These are phyloP conservation scores for Drosophila sproati DNA, from an alignment of 1,140 invertebrate genomes.

Conservation along the genomic window DNA sequence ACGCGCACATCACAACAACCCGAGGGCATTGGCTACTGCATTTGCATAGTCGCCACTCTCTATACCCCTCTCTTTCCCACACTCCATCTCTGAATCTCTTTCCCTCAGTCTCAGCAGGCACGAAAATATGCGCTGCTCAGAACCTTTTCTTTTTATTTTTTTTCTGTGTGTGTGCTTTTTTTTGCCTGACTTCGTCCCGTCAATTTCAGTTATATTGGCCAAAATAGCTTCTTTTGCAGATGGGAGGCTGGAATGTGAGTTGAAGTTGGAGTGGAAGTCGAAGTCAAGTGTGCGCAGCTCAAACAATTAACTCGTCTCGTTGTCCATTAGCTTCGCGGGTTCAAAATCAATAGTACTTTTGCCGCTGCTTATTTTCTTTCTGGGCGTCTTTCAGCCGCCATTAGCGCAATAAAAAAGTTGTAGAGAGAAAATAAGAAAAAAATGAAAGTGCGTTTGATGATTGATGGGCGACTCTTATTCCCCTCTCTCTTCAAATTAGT, in stretches of 20 bases:
- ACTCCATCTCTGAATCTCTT: not conserved
- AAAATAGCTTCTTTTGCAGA: slow-evolving; percentile 53
- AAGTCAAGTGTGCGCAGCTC: slow-evolving; percentile 58
- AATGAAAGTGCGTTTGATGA: slow-evolving; percentile 78
- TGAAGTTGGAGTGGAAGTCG: slow-evolving; percentile 14
- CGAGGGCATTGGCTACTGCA: slow-evolving; percentile 84
- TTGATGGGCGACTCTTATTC: slow-evolving; percentile 70
- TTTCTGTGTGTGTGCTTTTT: slow-evolving; percentile 2
- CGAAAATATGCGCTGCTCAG: slow-evolving; percentile 16
- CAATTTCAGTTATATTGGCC: slow-evolving; percentile 61
- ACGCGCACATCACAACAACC: slow-evolving; percentile 82
- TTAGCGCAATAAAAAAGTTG: slow-evolving; percentile 29
- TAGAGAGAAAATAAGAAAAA: slow-evolving; percentile 46
- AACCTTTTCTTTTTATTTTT: slow-evolving; percentile 31
- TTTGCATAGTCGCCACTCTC: slow-evolving; percentile 79
- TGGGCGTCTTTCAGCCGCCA: slow-evolving; percentile 31
- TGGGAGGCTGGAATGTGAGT: not conserved
- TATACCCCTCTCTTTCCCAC: not conserved
- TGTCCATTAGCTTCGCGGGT: slow-evolving; percentile 60
- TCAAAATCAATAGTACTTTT: slow-evolving; percentile 56
- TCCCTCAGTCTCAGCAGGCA: not conserved
- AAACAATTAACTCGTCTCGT: slow-evolving; percentile 79
- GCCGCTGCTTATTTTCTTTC: slow-evolving; percentile 16
- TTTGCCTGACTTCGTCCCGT: slow-evolving; percentile 32
- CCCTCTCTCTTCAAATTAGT: slow-evolving; percentile 34